Evolutionary conservation across 2,113 vertebrate genomes (phyloP), one percentile per base, ranked within the genome.

Genomic region (Cephalophus harveyi): DNA sequence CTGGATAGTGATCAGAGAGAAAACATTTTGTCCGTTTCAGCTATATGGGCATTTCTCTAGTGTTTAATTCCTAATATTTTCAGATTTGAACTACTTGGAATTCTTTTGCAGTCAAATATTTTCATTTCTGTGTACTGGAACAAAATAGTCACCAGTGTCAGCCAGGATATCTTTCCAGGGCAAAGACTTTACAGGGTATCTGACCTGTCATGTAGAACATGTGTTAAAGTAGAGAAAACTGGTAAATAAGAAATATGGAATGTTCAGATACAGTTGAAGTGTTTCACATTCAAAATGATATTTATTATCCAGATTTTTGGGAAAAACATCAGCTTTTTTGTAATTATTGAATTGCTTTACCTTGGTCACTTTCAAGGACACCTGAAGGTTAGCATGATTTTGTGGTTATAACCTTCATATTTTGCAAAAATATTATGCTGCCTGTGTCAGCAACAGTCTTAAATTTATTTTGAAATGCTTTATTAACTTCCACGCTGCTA

Each of bases 11-110:
- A 33, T 2, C 17, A 83, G 23, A 78, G 23, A 67, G 0, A 2
- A 28, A 40, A 64, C 33, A 96, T 95, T 59, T 87, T 96, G 87
- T 4, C 0, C 85, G 82, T 28, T 84, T 87, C 59, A 91, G 59
- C 96, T 97, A 12, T 54, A 84, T 36, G 67, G 97, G 30, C 43
- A 76, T 97, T 94, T 96, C 57, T 94, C 76, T 43, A 46, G 28
- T 48, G 50, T 98, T 98, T 88, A 76, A 36, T 98, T 98, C 93
- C 93, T 89, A 96, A 96, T 90, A 97, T 89, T 87, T 15, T 62
- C 30, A 23, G 67, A 36, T 98, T 95, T 89, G 55, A 97, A 78
- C 30, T 17, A 21, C 88, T 46, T 89, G 93, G 59, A 97, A 71
- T 98, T 98, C 64, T 81, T 64, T 59, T 94, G 62, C 52, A 86